phyloP scores from a whole-genome alignment of 2,113 vertebrate genomes.

The Tursiops truncatus region DNA sequence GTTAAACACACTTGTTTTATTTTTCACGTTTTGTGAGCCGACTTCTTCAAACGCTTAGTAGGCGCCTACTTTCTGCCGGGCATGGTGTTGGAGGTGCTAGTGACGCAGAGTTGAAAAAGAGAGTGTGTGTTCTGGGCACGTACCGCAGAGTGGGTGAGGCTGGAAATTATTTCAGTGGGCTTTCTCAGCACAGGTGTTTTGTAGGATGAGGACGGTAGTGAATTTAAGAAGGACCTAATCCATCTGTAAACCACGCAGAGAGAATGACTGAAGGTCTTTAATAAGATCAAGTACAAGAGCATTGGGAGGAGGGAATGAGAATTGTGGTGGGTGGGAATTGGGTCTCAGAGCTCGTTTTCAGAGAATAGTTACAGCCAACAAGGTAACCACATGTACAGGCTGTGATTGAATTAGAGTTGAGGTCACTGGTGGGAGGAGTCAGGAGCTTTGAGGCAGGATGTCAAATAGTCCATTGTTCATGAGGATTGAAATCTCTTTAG shows the following conservation, averaged over 20 bases:
- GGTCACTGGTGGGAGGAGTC: background rate
- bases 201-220: background rate
- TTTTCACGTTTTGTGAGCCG: background rate
- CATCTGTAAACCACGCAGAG: background rate
- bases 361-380: background rate
- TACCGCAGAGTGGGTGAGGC: background rate
- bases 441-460: background rate
- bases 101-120: background rate
- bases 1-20: background rate
- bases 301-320: background rate
- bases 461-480: background rate
- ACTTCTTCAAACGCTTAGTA: background rate
- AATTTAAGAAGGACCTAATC: background rate
- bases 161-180: background rate
- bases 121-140: background rate
- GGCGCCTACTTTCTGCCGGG: background rate
- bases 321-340: accelerated
- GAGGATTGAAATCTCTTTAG: background rate
- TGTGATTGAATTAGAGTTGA: background rate
- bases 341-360: background rate
- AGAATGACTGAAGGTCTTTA: background rate
- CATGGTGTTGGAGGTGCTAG: background rate
- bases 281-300: background rate
- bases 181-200: background rate
- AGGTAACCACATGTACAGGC: background rate